These are phyloP conservation scores for Jaculus jaculus DNA, from an alignment of 2,113 vertebrate genomes.

Conservation along the genomic window DNA sequence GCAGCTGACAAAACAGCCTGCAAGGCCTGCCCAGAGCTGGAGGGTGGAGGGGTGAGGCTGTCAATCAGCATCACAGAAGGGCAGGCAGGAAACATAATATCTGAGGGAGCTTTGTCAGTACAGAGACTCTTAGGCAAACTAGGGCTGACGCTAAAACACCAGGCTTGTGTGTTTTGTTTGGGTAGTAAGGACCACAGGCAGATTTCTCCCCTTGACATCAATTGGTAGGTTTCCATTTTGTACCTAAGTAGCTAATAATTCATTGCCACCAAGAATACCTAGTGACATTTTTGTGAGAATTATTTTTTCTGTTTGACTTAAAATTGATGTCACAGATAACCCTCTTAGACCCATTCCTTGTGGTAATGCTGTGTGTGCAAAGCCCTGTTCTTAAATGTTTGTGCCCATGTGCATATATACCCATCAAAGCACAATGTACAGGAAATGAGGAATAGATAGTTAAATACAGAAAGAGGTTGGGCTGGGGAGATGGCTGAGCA, in stretches of 20 bases:
- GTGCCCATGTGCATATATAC: background rate
- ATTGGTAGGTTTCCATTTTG: background rate
- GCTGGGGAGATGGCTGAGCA: no score
- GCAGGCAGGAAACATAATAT: slow-evolving; percentile 71
- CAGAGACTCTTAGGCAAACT: background rate
- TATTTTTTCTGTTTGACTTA: background rate
- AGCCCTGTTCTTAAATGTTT: background rate
- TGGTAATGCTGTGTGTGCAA: background rate
- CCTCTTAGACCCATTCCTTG: background rate
- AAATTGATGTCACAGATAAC: background rate
- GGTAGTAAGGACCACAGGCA: accelerated
- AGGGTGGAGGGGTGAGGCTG: slow-evolving; percentile 54
- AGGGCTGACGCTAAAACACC: background rate
- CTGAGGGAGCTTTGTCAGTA: slow-evolving; percentile 72
- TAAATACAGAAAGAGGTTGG: background rate
- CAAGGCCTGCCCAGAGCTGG: slow-evolving; percentile 42
- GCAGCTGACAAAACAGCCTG: slow-evolving; percentile 87
- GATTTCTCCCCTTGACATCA: background rate
- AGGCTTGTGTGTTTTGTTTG: accelerated
- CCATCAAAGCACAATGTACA: background rate
- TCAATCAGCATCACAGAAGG: slow-evolving; percentile 76
- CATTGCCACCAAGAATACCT: background rate
- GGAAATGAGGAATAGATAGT: background rate
- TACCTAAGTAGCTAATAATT: slow-evolving; percentile 2
- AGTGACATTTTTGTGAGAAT: background rate